These are phyloP conservation scores for Ceratothoa steindachneri DNA, from an alignment of 2,888 invertebrate genomes.

Conservation along the genomic window DNA sequence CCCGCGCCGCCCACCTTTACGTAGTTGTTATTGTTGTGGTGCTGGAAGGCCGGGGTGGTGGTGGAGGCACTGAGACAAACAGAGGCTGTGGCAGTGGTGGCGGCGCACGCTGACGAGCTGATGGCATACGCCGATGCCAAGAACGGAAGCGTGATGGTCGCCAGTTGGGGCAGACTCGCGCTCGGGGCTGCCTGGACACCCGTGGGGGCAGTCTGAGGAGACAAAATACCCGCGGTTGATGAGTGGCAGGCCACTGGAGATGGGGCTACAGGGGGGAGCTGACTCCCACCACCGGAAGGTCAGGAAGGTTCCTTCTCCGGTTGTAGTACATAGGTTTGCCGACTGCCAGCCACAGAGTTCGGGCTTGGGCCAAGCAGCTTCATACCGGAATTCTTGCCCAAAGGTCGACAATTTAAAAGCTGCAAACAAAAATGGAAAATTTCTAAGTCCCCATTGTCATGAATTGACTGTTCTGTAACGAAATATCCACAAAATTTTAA, in stretches of 20 bases:
- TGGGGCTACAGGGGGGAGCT: background rate
- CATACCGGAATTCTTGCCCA: background rate
- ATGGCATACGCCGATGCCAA: slow-evolving; percentile 26
- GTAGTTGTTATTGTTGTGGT: slow-evolving; percentile 22
- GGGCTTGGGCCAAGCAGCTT: slow-evolving; percentile 35
- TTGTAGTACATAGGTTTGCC: slow-evolving; percentile 41
- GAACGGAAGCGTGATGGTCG: slow-evolving; percentile 39
- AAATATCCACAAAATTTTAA: too few relatives aligned
- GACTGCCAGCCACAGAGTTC: slow-evolving; percentile 26
- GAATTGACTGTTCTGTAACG: too few relatives aligned
- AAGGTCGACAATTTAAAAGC: background rate
- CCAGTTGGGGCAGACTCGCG: slow-evolving; percentile 32
- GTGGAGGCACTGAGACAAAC: background rate
- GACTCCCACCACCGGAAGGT: slow-evolving; percentile 19
- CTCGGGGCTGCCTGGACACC: slow-evolving; percentile 16
- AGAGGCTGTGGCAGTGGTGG: slow-evolving; percentile 30
- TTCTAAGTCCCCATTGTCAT: too few relatives aligned
- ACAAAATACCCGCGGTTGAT: background rate
- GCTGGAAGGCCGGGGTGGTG: too few relatives aligned
- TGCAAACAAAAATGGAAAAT: background rate
- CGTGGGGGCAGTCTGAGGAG: too few relatives aligned
- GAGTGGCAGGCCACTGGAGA: background rate
- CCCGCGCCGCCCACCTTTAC: slow-evolving; percentile 31
- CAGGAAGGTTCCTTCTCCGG: slow-evolving; percentile 47
- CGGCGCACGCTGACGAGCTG: slow-evolving; percentile 36